Percentiles rank a stretch among this genome's conserved stretches.
Conservation (phyloP, 2,888 invertebrate species). For the Meiosimyza decipiens region DNA sequence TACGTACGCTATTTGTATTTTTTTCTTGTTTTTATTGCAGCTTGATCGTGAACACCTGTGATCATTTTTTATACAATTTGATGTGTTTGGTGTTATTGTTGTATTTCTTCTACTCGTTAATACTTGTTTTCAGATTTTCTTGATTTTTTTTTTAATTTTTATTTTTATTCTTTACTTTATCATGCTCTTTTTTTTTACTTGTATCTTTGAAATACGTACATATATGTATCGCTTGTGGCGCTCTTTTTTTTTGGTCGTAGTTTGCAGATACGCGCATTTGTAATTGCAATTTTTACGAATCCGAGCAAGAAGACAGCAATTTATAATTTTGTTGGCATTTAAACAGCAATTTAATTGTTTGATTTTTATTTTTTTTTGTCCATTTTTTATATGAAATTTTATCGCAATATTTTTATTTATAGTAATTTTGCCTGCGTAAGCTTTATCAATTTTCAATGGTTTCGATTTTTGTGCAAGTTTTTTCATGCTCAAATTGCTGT, state of each 20-base stretch:
- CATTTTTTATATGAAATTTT: too few relatives aligned
- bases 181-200: not conserved
- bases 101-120: slow-evolving; percentile 33
- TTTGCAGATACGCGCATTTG: not conserved
- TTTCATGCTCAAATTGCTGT: too few relatives aligned
- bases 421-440: too few relatives aligned
- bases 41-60: slow-evolving; percentile 54
- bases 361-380: too few relatives aligned
- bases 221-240: not conserved
- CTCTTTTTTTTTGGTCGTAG: not conserved
- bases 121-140: slow-evolving; percentile 1
- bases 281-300: not conserved
- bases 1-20: slow-evolving; percentile 36
- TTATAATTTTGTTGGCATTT: too few relatives aligned
- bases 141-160: slow-evolving; percentile 4
- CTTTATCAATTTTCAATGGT: too few relatives aligned
- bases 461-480: too few relatives aligned
- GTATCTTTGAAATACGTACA: not conserved
- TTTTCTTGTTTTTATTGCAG: slow-evolving; percentile 28
- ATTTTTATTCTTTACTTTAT: slow-evolving; percentile 1
- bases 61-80: slow-evolving; percentile 49
- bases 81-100: slow-evolving; percentile 37
- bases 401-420: too few relatives aligned
- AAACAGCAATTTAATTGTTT: too few relatives aligned
- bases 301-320: too few relatives aligned